A percentile compares a stretch with the other conserved stretches of the same genome.
phyloP scores from a whole-genome alignment of 2,888 invertebrate genomes.

The Xylocampa areola region DNA sequence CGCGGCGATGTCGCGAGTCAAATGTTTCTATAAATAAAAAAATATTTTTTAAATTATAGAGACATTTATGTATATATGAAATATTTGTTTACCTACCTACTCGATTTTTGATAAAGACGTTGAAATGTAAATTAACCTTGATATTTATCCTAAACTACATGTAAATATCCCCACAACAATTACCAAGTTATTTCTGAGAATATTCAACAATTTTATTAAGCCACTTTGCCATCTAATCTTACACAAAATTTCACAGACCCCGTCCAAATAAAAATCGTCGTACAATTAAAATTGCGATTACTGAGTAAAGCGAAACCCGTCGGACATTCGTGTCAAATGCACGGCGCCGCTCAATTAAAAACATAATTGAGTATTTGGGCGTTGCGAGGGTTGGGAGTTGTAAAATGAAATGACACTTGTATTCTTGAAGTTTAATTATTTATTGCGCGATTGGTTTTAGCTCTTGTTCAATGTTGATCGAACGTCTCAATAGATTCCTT shows the following conservation, averaged over 20 bases:
- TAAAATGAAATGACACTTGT: constrained; percentile 61
- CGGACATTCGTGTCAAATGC: constrained; percentile 77
- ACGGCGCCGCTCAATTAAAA: constrained; percentile 82
- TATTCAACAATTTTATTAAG: constrained; percentile 13
- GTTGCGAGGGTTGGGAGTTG: constrained; percentile 32
- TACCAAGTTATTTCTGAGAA: constrained; percentile 11
- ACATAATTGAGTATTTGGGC: constrained; percentile 81
- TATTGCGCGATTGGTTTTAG: constrained; percentile 33
- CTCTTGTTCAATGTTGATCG: constrained; percentile 11
- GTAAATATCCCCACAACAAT: no score
- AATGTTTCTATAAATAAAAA: no score
- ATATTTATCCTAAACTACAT: no score
- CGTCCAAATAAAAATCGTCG: constrained; percentile 43
- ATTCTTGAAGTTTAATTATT: constrained; percentile 61
- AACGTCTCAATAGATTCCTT: constrained; percentile 21
- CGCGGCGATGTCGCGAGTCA: no score
- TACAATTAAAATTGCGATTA: constrained; percentile 59
- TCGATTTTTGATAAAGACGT: no score
- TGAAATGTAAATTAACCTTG: no score
- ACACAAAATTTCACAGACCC: constrained; percentile 17
- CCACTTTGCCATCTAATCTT: constrained; percentile 26
- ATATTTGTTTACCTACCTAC: no score
- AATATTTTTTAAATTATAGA: no score
- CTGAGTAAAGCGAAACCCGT: constrained; percentile 49
- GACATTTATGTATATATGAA: no score